phyloP scores from a whole-genome alignment of 35 echinoderm and acorn worm species.

The Ptychodera flava region DNA sequence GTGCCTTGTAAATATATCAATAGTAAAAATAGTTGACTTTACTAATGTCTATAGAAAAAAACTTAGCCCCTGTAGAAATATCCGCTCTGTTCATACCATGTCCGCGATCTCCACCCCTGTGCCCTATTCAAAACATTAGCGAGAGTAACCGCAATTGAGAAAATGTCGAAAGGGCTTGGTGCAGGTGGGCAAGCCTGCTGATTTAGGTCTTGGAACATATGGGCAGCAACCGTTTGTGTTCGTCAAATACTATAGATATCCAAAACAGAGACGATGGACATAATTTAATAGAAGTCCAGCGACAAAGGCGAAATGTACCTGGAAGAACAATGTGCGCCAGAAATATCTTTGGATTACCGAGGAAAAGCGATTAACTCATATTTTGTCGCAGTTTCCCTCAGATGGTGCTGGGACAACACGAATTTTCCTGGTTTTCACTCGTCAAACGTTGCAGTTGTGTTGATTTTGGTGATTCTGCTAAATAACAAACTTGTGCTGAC shows the following conservation, averaged over 20 bases:
- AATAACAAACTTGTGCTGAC: no score
- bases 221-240: neutral
- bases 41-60: no score
- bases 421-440: no score
- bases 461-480: no score
- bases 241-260: neutral
- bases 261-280: neutral
- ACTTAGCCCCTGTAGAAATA: no score
- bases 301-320: neutral
- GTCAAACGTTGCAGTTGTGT: no score
- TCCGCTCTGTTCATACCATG: neutral
- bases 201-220: neutral
- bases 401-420: neutral
- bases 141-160: neutral
- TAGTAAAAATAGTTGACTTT: neutral
- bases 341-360: neutral
- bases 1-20: neutral
- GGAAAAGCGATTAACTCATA: neutral
- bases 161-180: neutral
- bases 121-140: neutral
- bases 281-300: neutral
- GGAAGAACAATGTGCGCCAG: neutral
- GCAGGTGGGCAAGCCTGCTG: neutral
- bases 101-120: neutral
- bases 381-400: neutral